Percentiles rank a stretch among this genome's conserved stretches.
Conservation (phyloP, 2,797 vertebrate species). For the Cygnus olor region DNA sequence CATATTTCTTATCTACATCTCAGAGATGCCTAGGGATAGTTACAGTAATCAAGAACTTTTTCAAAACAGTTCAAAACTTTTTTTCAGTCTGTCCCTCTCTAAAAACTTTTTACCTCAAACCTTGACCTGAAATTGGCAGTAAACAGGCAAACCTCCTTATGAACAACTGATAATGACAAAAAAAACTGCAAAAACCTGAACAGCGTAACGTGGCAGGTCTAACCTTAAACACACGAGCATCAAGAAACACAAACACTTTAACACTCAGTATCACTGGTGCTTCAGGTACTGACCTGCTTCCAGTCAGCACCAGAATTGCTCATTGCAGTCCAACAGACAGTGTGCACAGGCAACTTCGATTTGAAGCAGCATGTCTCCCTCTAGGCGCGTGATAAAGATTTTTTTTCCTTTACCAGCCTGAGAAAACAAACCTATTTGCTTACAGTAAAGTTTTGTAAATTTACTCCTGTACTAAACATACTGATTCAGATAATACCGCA, state of each 20-base stretch:
- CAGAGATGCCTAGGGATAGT: background rate
- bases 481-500: background rate
- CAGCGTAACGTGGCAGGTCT: background rate
- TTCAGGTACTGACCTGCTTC: background rate
- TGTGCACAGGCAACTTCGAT: background rate
- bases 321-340: background rate
- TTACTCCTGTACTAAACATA: background rate
- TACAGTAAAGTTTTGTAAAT: background rate
- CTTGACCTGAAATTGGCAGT: background rate
- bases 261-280: background rate
- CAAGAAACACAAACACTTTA: background rate
- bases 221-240: background rate
- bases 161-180: background rate
- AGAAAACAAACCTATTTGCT: background rate
- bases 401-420: background rate
- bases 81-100: background rate
- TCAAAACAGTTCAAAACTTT: background rate
- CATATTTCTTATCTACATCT: background rate
- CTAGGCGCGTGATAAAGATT: background rate
- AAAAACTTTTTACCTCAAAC: background rate
- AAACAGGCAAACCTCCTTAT: background rate
- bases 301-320: background rate
- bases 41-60: conserved; percentile 3
- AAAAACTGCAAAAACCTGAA: background rate
- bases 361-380: background rate